Conservation (phyloP, 2,888 invertebrate species). For the Hypercompe scribonia region DNA sequence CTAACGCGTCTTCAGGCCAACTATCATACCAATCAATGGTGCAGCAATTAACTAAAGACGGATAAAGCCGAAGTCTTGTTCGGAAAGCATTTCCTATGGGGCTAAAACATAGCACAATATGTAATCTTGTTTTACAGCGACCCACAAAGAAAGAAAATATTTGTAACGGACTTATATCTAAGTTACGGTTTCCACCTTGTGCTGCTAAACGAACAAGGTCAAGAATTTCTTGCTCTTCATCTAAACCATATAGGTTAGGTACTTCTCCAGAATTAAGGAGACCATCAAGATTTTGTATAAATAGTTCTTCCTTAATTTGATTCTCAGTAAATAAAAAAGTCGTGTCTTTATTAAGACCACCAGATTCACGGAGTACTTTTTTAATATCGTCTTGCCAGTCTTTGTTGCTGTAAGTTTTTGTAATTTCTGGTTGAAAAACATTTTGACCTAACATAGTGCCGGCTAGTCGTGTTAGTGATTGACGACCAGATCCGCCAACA, state of each 20-base stretch:
- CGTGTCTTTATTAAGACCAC: constrained; percentile 90
- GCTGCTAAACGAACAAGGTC: constrained; percentile 91
- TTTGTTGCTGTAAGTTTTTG: constrained; percentile 90
- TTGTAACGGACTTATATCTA: constrained; percentile 93
- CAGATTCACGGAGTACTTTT: constrained; percentile 89
- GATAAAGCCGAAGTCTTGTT: constrained; percentile 91
- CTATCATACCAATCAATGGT: constrained; percentile 96
- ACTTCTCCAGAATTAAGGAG: constrained; percentile 95
- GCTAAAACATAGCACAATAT: constrained; percentile 94
- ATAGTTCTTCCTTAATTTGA: constrained; percentile 93
- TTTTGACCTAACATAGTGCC: constrained; percentile 86
- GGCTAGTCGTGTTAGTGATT: constrained; percentile 92
- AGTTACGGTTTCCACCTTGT: constrained; percentile 91
- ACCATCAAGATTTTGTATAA: constrained; percentile 93
- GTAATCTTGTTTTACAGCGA: constrained; percentile 92
- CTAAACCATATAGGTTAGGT: constrained; percentile 93
- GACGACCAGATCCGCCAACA: constrained; percentile 95
- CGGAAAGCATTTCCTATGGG: constrained; percentile 94
- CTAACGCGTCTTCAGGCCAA: constrained; percentile 96
- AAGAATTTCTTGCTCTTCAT: constrained; percentile 94
- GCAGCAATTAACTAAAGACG: constrained; percentile 95
- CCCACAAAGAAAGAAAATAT: constrained; percentile 91
- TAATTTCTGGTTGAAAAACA: constrained; percentile 92
- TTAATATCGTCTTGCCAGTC: constrained; percentile 95
- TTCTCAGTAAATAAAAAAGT: constrained; percentile 93